These are phyloP conservation scores for Scaptomyza cyrtandrae DNA, from an alignment of 2,888 invertebrate species.

Conservation along the genomic window DNA sequence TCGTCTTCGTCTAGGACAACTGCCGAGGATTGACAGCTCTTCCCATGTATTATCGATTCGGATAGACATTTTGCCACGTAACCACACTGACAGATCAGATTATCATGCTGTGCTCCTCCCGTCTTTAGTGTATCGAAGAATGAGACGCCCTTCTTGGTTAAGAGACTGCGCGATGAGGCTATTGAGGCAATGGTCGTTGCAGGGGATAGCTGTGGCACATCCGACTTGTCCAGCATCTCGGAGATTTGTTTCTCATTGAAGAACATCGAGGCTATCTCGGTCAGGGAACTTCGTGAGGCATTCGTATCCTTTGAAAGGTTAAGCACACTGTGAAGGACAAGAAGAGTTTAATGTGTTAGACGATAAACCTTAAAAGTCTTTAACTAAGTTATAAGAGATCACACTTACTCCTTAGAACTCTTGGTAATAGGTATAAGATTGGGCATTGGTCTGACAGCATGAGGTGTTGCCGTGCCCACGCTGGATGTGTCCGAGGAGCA, in stretches of 20 bases:
- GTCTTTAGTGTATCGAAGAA: slow-evolving; percentile 93
- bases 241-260: slow-evolving; percentile 81
- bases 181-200: slow-evolving; percentile 72
- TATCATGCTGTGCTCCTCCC: slow-evolving; percentile 88
- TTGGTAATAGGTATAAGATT: slow-evolving; percentile 90
- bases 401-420: slow-evolving; percentile 71
- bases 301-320: slow-evolving; percentile 83
- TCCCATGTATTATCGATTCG: slow-evolving; percentile 92
- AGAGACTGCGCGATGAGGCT: slow-evolving; percentile 71
- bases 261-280: slow-evolving; percentile 86
- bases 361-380: background rate
- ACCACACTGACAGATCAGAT: slow-evolving; percentile 89
- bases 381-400: background rate
- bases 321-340: slow-evolving; percentile 68
- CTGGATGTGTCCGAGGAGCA: slow-evolving; percentile 83
- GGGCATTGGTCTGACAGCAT: slow-evolving; percentile 88
- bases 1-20: slow-evolving; percentile 75
- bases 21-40: slow-evolving; percentile 86
- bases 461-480: slow-evolving; percentile 79
- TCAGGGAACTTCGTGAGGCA: slow-evolving; percentile 83
- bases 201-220: slow-evolving; percentile 76
- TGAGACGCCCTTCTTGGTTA: slow-evolving; percentile 86
- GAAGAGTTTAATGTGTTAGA: background rate
- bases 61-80: slow-evolving; percentile 92
- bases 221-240: slow-evolving; percentile 72